Evolutionary conservation across 2,797 vertebrate genomes (phyloP), one percentile per base, ranked within the genome.

Genomic region (Gambusia yucatana): DNA sequence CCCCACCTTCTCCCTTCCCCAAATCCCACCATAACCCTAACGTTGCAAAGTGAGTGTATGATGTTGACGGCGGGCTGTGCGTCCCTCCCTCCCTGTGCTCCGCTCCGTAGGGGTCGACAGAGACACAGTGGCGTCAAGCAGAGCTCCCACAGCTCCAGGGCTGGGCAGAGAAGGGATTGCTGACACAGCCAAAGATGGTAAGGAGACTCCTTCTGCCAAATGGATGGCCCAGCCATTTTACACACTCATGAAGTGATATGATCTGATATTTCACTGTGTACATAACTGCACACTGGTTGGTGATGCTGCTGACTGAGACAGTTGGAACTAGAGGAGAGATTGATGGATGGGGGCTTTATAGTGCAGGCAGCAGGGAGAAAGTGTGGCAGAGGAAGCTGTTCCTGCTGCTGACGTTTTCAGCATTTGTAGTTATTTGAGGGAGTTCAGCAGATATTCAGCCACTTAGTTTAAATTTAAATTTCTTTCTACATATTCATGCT

Each of bases 131-230:
- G 96, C 96, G 96, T 96, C 96, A 96, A 94, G 95, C 96, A 95
- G 96, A 96, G 91, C 96, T 96, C 93, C 96, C 96, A 88, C 96
- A 96, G 95, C 96, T 96, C 93, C 96, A 96, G 95, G 96, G 96
- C 96, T 96, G 96, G 96, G 96, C 96, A 95, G 96, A 96, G 95
- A 96, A 96, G 93, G 96, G 96, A 95, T 93, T 96, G 95, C 96
- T 96, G 95, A 96, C 96, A 92, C 96, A 96, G 96, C 96, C 96
- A 96, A 96, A 96, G 96, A 96, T 96, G 96, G 96, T 96, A 96
- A 96, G 96, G 94, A 96, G 92, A 95, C 91, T n/a, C 85, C 91
- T 84, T 86, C 88, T 89, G 90, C 91, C 91, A 91, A 92, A 92
- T 88, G 91, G 89, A 91, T 88, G 90, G 83, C 80, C 89, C 86